Base-by-base conservation (phyloP, 1,140 invertebrate genomes). In the Brachionus asplanchnoidis region DNA sequence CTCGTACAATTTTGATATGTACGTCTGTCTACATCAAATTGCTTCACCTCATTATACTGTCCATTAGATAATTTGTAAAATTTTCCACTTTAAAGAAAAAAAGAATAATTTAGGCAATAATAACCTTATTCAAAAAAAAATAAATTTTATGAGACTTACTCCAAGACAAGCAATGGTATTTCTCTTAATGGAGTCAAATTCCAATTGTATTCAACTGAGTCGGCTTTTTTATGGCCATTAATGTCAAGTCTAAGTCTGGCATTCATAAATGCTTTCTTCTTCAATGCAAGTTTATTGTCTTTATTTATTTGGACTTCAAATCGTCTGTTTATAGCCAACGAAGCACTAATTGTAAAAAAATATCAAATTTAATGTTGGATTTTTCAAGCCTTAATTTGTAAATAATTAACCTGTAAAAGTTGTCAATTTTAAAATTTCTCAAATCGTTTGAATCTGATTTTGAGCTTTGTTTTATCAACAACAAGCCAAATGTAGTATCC, bases 291-390 rank as follows among this genome's bases (percentile, higher is more conserved):
- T 17, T 65, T 82, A 20, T 68, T 60, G 7, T 60, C 53, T 68
- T 82, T 60, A 44, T 60, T 82, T 42, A 82, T 23, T 68, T 65
- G 65, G 20, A 82, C 40, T 82, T 82, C 79, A 65, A 82, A 68
- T 82, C 79, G 50, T 68, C 60, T 82, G 28, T 82, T 82, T 44
- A 82, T 8, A 28, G 79, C 53, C 17, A 60, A 44, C 4, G 79
- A 82, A 23, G 73, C 40, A 36, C 66, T 70, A 12, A 32, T 28
- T 3, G 1, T 17, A 66, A 26, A 26, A 28, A 9, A 66, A 23
- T 12, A 8, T 65, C 8, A 23, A 9, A 28, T 17, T 36, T 0
- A 6, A 36, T 3, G 32, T 36, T 36, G 32, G 32, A 36, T 36
- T 36, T 36, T 36, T 36, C 32, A 2, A 36, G 32, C 6, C 32